phyloP scores from a whole-genome alignment of 1,140 invertebrate genomes.

The Drosophila carrolli region DNA sequence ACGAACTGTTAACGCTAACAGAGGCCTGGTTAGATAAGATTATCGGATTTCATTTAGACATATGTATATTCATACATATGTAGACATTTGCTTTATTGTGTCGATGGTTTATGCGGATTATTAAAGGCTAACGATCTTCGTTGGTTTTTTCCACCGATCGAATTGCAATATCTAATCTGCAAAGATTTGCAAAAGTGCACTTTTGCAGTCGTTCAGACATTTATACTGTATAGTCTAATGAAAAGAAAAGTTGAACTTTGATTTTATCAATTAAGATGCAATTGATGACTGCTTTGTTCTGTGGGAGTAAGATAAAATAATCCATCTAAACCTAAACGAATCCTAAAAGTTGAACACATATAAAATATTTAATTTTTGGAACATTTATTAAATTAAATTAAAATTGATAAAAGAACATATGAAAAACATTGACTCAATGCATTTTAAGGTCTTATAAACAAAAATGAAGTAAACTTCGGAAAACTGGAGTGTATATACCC shows the following conservation, averaged over 20 bases:
- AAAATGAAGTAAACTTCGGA: no score
- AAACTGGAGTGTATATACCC: no score
- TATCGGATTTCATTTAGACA: constrained; percentile 31
- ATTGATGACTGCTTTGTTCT: no score
- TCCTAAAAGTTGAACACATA: no score
- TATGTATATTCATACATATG: constrained; percentile 7
- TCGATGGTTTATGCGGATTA: constrained; percentile 13
- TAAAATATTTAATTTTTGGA: no score
- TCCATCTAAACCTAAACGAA: no score
- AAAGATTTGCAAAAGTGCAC: background rate
- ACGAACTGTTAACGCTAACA: constrained; percentile 9
- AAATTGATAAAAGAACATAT: no score
- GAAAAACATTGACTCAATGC: no score
- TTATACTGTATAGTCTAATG: background rate
- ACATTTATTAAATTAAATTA: no score
- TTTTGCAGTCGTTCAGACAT: background rate
- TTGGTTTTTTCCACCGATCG: constrained; percentile 13
- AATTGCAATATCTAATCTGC: constrained; percentile 21
- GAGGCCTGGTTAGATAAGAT: constrained; percentile 23
- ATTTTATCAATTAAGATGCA: background rate
- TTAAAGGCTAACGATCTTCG: background rate
- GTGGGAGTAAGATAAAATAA: no score
- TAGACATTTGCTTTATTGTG: constrained; percentile 15
- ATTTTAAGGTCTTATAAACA: no score
- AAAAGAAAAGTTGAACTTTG: constrained; percentile 4